Evolutionary conservation across 2,797 vertebrate species (phyloP), one percentile per base, ranked within the genome.

Genomic region (Euthynnus affinis): DNA sequence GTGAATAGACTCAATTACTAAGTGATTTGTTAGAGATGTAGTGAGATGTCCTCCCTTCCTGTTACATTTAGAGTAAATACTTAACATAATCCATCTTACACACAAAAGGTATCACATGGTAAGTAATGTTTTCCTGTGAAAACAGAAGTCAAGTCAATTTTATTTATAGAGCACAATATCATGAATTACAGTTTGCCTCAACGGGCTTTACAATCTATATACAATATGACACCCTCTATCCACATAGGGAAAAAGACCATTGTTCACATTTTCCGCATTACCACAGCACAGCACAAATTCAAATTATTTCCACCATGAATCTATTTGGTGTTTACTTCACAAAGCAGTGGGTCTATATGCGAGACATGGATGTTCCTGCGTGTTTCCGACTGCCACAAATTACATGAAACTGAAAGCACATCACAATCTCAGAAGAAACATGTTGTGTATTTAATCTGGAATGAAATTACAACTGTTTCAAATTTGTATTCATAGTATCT

Each of bases 11-110:
- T 75, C 58, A 48, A 80, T 60, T 57, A 63, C 6, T 13, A 62
- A 51, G 52, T 42, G 46, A 78, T 71, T 71, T 74, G 71, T 81
- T 59, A 51, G 25, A 69, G 29, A 77, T 64, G 34, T 51, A 46
- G 71, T 9, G 23, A 55, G 42, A 49, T 59, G 42, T 63, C 15
- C 23, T 42, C 14, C 32, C n/a, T 34, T 49, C 8, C 18, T 44
- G 15, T 29, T 44, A 52, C 46, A 80, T 74, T 65, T 62, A 13
- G 25, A 32, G 22, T 7, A 8, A 17, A 48, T 48, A 18, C 15
- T 44, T 27, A 3, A 18, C 15, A 62, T 37, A 56, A 65, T 62
- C n/a, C 32, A 66, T 72, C 51, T 60, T 40, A 52, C 10, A 1
- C 20, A 46, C 69, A 48, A 46, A 52, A n/a, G 29, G 22, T 25